phyloP scores from a whole-genome alignment of 2,113 vertebrate genomes.

The Diphyllodes magnificus region DNA sequence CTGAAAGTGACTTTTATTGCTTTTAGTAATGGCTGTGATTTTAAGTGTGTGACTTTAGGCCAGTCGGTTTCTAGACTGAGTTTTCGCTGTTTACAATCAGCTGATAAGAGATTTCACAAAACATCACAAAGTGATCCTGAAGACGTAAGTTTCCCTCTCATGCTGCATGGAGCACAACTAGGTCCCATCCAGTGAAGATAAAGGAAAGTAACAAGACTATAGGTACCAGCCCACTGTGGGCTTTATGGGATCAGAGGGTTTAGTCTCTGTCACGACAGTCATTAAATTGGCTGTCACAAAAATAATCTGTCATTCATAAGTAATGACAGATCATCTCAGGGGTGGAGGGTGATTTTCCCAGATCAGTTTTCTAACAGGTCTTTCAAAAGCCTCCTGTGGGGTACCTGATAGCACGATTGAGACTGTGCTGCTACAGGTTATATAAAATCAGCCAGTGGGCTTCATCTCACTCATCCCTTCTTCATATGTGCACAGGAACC shows the following conservation, averaged over 20 bases:
- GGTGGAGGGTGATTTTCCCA: accelerated
- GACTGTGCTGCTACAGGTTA: not conserved
- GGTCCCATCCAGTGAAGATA: not conserved
- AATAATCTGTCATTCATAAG: not conserved
- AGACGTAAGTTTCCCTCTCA: accelerated
- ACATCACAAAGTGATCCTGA: not conserved
- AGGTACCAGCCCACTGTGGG: accelerated
- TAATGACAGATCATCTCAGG: not conserved
- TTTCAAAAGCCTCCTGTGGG: not conserved
- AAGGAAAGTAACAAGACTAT: not conserved
- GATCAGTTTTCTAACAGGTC: not conserved
- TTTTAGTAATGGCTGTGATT: not conserved
- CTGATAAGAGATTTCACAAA: not conserved
- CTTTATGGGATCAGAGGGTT: not conserved
- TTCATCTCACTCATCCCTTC: not conserved
- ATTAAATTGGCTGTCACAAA: not conserved
- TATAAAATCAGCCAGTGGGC: accelerated
- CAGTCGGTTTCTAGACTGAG: not conserved
- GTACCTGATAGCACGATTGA: accelerated
- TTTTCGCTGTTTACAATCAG: not conserved
- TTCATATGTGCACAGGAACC: accelerated
- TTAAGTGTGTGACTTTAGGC: not conserved
- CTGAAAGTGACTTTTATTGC: not conserved
- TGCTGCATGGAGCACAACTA: accelerated
- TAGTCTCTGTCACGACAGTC: too few species aligned